Base-by-base conservation (phyloP, 2,888 invertebrate species). In the Pachydiplax longipennis region DNA sequence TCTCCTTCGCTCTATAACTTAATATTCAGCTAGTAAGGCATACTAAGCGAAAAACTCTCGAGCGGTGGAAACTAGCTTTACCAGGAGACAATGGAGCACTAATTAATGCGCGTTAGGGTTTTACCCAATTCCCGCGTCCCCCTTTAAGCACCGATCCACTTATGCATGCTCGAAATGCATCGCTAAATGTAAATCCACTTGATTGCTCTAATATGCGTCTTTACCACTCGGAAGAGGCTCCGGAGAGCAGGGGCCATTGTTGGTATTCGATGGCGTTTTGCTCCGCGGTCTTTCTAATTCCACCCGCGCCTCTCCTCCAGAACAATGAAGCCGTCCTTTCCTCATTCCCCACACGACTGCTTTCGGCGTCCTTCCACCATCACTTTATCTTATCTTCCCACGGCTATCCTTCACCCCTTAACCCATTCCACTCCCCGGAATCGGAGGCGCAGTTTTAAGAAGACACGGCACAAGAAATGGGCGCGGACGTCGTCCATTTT, bases 361-460 rank as follows among this genome's bases (percentile, higher is more conserved):
- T 58, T 61, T 25, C 53, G n/a, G 35, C 61, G 87, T 87, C 87
- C 87, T 87, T 87, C 87, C 10, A 12, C 87, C 22, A 53, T 31
- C 53, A 44, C 58, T 83, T 65, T 87, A 61, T 87, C 87, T 87
- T 87, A 87, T 87, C 87, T 87, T 87, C 87, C 87, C 87, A 87
- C 87, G 87, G 65, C 35, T 87, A 87, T 87, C 87, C 87, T 87
- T 87, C 87, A 87, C 87, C 87, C 87, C 87, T 61, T 87, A 87
- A 87, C 87, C 87, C 87, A 87, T 61, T 87, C 87, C 87, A 87
- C 31, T 87, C 53, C 25, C 61, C 37, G 31, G 65, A 25, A 65
- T 22, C 65, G 65, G 25, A 73, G 73, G 73, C 73, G 73, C 73
- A 73, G 4, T 73, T 73, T 31, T 25, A 12, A 73, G 73, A 73